phyloP scores from a whole-genome alignment of 2,113 vertebrate genomes.

The Silurus glanis region DNA sequence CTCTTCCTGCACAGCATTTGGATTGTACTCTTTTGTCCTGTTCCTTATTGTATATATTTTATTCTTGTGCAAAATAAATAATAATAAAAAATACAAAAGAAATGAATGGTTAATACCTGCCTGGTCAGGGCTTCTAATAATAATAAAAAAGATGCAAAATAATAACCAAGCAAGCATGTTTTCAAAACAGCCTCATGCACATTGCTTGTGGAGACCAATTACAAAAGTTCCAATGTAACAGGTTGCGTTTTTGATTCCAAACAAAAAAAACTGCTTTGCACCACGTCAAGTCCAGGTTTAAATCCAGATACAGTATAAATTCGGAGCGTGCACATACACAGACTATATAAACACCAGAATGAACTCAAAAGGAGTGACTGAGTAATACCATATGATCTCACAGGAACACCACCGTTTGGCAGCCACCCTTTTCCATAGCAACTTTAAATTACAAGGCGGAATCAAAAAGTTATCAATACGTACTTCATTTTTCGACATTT shows the following conservation, averaged over 20 bases:
- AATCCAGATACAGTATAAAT: neutral
- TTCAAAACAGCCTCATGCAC: neutral
- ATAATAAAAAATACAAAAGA: no score
- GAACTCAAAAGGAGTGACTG: neutral
- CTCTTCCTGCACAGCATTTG: no score
- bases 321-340: neutral
- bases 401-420: neutral
- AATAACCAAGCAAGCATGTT: neutral
- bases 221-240: neutral
- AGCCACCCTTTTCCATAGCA: no score
- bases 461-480: no score
- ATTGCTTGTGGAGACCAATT: neutral
- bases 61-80: no score
- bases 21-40: no score
- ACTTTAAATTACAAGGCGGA: no score
- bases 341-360: neutral
- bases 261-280: neutral
- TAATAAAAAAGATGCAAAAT: neutral
- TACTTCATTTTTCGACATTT: no score
- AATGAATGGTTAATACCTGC: neutral
- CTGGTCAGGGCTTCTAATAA: neutral
- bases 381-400: constrained; percentile 10
- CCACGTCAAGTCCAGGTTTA: neutral
- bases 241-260: neutral
- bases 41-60: no score